A percentile compares a stretch with the other conserved stretches of the same genome.
Conservation (phyloP, 2,888 invertebrate species). For the Idaea straminata region DNA sequence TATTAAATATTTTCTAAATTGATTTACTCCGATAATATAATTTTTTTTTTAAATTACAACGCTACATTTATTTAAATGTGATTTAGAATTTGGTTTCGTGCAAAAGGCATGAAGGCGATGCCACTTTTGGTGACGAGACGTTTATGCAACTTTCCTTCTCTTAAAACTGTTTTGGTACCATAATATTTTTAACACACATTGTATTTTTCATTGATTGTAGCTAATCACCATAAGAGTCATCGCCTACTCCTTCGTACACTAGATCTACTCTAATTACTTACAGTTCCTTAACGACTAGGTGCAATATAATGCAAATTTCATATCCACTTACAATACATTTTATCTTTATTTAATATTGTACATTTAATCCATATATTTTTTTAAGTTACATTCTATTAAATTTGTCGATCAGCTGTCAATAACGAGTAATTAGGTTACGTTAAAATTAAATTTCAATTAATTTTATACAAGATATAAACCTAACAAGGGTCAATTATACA, state of each 20-base stretch:
- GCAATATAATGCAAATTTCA: conserved; percentile 69
- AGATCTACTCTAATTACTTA: conserved; percentile 66
- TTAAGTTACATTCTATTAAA: conserved; percentile 39
- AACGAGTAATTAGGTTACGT: not conserved
- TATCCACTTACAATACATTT: conserved; percentile 40
- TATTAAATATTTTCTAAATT: conserved; percentile 48
- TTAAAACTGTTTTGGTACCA: not conserved
- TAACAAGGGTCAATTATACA: not conserved
- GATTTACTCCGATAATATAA: conserved; percentile 50
- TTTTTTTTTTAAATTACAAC: conserved; percentile 49
- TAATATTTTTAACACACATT: not conserved
- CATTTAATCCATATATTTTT: conserved; percentile 46
- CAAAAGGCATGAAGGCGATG: conserved; percentile 49
- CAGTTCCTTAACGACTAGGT: conserved; percentile 49
- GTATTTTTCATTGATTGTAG: conserved; percentile 6
- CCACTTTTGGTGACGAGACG: conserved; percentile 18
- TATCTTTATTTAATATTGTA: conserved; percentile 50
- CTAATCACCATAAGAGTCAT: conserved; percentile 20
- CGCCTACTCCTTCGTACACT: conserved; percentile 50
- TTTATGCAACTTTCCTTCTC: not conserved
- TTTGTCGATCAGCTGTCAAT: not conserved
- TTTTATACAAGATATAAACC: not conserved
- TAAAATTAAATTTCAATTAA: not conserved
- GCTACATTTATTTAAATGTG: conserved; percentile 64
- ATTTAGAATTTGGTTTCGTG: conserved; percentile 78